phyloP scores from a whole-genome alignment of 1,140 invertebrate genomes.

The Chironomus striatipennis region DNA sequence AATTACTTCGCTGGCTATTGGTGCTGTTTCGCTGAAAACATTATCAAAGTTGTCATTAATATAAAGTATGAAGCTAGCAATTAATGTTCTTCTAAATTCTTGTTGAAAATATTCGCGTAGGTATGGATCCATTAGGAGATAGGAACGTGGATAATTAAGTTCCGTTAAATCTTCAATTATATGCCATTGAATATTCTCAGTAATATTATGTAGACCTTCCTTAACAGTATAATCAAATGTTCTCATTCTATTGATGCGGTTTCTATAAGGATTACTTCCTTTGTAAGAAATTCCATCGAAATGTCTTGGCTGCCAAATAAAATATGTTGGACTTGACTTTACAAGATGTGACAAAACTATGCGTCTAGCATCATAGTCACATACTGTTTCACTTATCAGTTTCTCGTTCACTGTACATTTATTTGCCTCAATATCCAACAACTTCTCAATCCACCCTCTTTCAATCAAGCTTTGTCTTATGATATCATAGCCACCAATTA shows the following conservation, averaged over 20 bases:
- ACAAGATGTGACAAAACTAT: conserved; percentile 49
- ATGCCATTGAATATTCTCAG: conserved; percentile 51
- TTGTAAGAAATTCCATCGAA: conserved; percentile 38
- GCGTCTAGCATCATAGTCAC: conserved; percentile 36
- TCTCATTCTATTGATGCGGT: conserved; percentile 44
- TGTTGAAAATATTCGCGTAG: conserved; percentile 46
- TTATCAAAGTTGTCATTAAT: conserved; percentile 46
- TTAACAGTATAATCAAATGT: conserved; percentile 50
- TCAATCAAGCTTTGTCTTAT: conserved; percentile 44
- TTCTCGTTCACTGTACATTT: conserved; percentile 31
- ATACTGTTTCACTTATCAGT: conserved; percentile 36
- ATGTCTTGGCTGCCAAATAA: conserved; percentile 47
- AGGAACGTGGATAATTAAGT: conserved; percentile 48
- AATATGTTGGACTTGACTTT: conserved; percentile 46
- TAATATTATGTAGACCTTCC: conserved; percentile 48
- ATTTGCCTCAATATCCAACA: conserved; percentile 30
- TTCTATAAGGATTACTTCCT: conserved; percentile 43
- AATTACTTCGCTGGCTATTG: conserved; percentile 42
- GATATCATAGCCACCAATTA: conserved; percentile 40
- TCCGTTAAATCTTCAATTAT: conserved; percentile 46
- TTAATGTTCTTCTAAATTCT: conserved; percentile 68
- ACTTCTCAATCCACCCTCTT: conserved; percentile 54
- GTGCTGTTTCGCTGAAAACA: conserved; percentile 41
- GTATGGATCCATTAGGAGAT: conserved; percentile 42
- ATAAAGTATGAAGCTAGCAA: conserved; percentile 71